These are phyloP conservation scores for Periophthalmus modestus DNA, from an alignment of 2,113 vertebrate genomes.

Conservation along the genomic window DNA sequence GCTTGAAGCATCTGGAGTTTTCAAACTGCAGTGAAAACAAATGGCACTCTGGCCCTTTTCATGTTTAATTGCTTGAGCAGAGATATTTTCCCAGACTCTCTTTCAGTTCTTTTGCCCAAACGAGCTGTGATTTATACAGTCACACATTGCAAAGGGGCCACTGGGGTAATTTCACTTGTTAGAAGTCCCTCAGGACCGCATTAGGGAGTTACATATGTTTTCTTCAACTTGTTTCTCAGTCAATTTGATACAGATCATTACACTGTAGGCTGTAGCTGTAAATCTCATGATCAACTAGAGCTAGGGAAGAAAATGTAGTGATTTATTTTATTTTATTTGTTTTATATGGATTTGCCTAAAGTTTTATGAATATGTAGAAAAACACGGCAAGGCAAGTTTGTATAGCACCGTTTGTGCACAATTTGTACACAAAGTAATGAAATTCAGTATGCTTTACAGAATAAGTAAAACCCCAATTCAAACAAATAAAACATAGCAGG, in stretches of 20 bases:
- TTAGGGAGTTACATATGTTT: slow-evolving; percentile 10
- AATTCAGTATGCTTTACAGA: no score
- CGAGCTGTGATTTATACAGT: slow-evolving; percentile 7
- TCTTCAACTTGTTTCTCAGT: slow-evolving; percentile 7
- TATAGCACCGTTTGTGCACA: no score
- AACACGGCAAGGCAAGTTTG: no score
- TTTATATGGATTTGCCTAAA: no score
- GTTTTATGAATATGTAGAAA: no score
- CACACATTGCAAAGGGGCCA: slow-evolving; percentile 7
- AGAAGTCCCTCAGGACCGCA: slow-evolving; percentile 8
- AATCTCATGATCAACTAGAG: neutral
- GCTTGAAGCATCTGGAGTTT: neutral
- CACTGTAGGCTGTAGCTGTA: neutral
- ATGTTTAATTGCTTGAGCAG: slow-evolving; percentile 27
- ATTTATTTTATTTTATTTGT: no score
- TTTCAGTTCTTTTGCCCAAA: slow-evolving; percentile 10
- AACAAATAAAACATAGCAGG: no score
- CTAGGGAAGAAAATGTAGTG: neutral
- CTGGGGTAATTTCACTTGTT: slow-evolving; percentile 3
- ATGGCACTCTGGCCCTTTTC: neutral
- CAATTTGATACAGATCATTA: neutral
- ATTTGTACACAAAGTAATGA: no score
- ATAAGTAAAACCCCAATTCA: no score
- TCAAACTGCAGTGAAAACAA: slow-evolving; percentile 13
- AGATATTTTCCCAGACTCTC: slow-evolving; percentile 20